A percentile compares a stretch with the other conserved stretches of the same genome.
Evolutionary conservation across 1,140 invertebrate species (phyloP).

Genomic region (Geopemphigus sp.): DNA sequence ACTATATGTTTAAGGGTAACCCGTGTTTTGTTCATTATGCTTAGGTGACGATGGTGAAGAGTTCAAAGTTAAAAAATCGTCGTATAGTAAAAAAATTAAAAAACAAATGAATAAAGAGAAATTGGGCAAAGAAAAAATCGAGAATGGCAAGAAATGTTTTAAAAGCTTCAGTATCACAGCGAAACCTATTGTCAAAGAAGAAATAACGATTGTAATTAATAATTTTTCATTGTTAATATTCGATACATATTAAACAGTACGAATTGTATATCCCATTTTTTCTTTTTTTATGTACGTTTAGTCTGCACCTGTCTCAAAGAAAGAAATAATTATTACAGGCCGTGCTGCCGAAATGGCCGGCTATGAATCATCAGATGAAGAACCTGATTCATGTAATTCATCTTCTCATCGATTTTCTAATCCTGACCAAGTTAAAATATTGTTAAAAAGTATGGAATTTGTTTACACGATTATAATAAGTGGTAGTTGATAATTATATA

Average conservation of each 20-base stretch:
- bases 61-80: constrained; percentile 93
- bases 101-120: constrained; percentile 76
- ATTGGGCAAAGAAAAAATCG: constrained; percentile 56
- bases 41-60: constrained; percentile 79
- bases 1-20: too few relatives aligned
- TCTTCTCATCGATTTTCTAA: constrained; percentile 62
- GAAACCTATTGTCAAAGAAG: constrained; percentile 48
- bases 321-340: constrained; percentile 68
- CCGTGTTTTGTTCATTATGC: not conserved
- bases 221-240: not conserved
- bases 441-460: constrained; percentile 65
- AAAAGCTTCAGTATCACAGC: constrained; percentile 47
- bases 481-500: not conserved
- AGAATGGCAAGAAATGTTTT: constrained; percentile 51
- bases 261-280: not conserved
- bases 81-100: constrained; percentile 84
- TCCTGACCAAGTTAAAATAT: constrained; percentile 67
- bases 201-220: constrained; percentile 7
- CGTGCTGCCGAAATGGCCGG: constrained; percentile 75
- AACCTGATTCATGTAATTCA: constrained; percentile 55
- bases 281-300: constrained; percentile 37
- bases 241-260: constrained; percentile 51
- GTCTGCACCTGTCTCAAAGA: constrained; percentile 50
- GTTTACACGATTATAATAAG: too few relatives aligned
- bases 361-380: constrained; percentile 69